phyloP scores from a whole-genome alignment of 1,140 invertebrate species.

The Oryzaephilus surinamensis region DNA sequence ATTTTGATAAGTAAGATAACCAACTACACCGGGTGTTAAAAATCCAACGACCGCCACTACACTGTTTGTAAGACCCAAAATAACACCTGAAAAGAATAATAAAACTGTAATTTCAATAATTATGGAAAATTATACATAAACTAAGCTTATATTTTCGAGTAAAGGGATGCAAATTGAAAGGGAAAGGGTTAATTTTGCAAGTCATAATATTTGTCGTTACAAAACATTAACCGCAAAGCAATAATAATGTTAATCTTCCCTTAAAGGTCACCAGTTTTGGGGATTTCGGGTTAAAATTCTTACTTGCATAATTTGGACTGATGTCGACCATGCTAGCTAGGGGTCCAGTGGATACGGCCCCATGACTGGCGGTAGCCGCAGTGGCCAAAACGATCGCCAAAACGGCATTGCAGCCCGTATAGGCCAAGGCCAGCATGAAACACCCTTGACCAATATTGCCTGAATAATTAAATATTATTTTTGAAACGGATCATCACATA shows the following conservation, averaged over 20 bases:
- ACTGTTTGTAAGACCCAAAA: constrained; percentile 24
- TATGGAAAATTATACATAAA: no score
- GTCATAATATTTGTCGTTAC: background rate
- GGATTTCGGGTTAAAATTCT: no score
- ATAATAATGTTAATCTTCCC: background rate
- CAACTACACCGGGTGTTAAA: constrained; percentile 26
- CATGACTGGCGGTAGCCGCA: constrained; percentile 48
- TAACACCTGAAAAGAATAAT: constrained; percentile 24
- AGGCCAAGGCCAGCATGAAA: constrained; percentile 46
- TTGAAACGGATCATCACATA: background rate
- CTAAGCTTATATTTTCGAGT: no score
- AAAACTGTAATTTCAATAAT: constrained; percentile 1
- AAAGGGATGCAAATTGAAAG: no score
- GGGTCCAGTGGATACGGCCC: constrained; percentile 53
- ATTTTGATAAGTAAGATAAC: constrained; percentile 27
- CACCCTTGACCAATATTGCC: constrained; percentile 35
- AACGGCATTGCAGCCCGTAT: constrained; percentile 49
- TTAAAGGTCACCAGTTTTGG: no score
- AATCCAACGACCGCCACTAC: constrained; percentile 26
- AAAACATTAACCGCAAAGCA: no score
- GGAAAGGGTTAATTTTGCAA: background rate
- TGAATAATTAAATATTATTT: constrained; percentile 15
- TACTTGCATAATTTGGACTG: constrained; percentile 58
- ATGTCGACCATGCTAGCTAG: constrained; percentile 53
- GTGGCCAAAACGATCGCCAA: constrained; percentile 51